phyloP scores from a whole-genome alignment of 2,888 invertebrate species.

The Andrena minutula region DNA sequence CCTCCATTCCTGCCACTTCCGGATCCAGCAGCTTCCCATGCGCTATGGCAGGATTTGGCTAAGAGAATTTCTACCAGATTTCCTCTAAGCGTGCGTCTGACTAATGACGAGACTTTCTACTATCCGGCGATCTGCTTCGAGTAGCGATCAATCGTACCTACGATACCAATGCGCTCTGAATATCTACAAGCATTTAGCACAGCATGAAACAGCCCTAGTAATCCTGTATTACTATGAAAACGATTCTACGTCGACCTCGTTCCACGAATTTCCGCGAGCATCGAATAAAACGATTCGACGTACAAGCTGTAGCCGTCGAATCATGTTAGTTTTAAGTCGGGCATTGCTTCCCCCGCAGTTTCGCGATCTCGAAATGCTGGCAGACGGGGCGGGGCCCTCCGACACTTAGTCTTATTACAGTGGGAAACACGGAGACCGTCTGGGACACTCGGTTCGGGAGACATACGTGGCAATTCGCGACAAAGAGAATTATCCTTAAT shows the following conservation, averaged over 20 bases:
- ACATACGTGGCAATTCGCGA: conserved; percentile 22
- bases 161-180: background rate
- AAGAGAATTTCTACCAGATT: background rate
- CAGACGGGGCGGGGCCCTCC: too few species aligned
- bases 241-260: background rate
- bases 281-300: conserved; percentile 5
- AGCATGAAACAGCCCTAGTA: background rate
- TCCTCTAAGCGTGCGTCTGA: background rate
- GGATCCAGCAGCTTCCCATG: conserved; percentile 31
- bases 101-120: conserved; percentile 12
- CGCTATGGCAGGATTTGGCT: conserved; percentile 8
- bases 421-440: too few species aligned
- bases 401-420: too few species aligned
- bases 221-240: conserved; percentile 1
- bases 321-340: too few species aligned
- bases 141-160: background rate
- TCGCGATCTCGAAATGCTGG: too few species aligned
- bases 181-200: background rate
- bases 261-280: background rate
- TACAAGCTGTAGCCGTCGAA: background rate
- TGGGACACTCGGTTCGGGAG: background rate
- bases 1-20: conserved; percentile 21
- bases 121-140: background rate
- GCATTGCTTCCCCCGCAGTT: too few species aligned
- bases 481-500: conserved; percentile 49